Base-by-base conservation (phyloP, 2,888 invertebrate genomes). In the Amphipoea lucens region DNA sequence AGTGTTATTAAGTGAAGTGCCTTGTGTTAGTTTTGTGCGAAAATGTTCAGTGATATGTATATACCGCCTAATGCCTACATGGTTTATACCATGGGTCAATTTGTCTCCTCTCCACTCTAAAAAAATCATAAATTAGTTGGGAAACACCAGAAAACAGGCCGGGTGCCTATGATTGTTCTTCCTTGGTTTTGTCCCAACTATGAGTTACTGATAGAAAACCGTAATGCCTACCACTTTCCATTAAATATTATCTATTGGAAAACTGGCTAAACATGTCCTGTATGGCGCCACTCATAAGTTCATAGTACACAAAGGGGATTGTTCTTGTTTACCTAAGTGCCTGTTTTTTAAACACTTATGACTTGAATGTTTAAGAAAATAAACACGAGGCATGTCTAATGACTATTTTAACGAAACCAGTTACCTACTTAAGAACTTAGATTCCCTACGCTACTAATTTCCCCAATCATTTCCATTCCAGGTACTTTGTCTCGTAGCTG, bases 401-500 rank as follows among this genome's bases (percentile, higher is more conserved):
- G 0, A 70, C 1, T 4, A 23, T n/a, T n/a, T 23, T 57, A n/a
- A n/a, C 6, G 1, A 71, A 57, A n/a, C 17, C 29, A 36, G 29
- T 29, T 23, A 20, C 20, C 6, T 29, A 29, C 5, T 20, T 36
- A 40, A n/a, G 5, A 9, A 14, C n/a, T 40, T n/a, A n/a, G 1
- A 11, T 57, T 57, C 20, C 11, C 6, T 71, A 57, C n/a, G 1
- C 5, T 40, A 40, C 40, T 2, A 40, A 36, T 73, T 11, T 51
- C 36, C 0, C 23, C 14, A 40, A 29, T 20, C 5, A 14, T 70
- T 54, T 62, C n/a, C 7, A n/a, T 48, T 82, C 6, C 78, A 93
- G 93, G 92, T 91, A 48, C 62, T 95, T 73, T 94, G 92, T 83
- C 72, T 96, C 4, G 90, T 92, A 36, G 93, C 92, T 29, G 76